Base-by-base conservation (phyloP, 2,797 vertebrate species). In the Enteromius argenteus region DNA sequence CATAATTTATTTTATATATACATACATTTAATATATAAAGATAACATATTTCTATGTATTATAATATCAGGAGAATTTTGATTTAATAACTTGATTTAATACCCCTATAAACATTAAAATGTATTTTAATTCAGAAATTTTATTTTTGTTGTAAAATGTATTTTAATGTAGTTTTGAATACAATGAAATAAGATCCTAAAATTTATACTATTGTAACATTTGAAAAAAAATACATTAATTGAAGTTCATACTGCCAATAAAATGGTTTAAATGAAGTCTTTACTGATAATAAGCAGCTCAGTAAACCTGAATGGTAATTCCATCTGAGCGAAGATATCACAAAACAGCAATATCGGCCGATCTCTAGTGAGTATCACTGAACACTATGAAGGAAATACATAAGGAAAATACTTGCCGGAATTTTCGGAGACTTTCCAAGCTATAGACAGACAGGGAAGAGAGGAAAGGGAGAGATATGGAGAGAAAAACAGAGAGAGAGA, bases 321-420 rank as follows among this genome's bases (percentile, higher is more conserved):
- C 21, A 58, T 76, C 21, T 44, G n/a, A 62, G 56, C 13, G 23
- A 46, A 58, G 23, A 44, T 64, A 42, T 78, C 23, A 56, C 49
- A 42, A 39, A 58, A 51, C 58, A 66, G 66, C 58, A 39, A n/a
- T 42, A 67, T 67, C 72, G 17, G 72, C 21, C 8, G 30, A 64
- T 64, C 76, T 74, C 71, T 82, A 64, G 37, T 39, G 53, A 62
- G 23, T 42, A 74, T 44, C 21, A 67, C 32, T 67, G 62, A 32
- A 67, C 17, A 80, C 17, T 30, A 30, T 69, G 5, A 89, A 88
- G 92, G 88, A 92, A 90, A 94, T 51, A 94, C 93, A 96, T 93
- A 92, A 91, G 96, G 94, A 94, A 93, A 95, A 97, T 98, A 98
- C 97, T 99, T 99, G 97, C 97, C 97, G 91, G 95, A 85, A 93